phyloP scores from a whole-genome alignment of 2,113 vertebrate genomes.

The Scopus umbretta region DNA sequence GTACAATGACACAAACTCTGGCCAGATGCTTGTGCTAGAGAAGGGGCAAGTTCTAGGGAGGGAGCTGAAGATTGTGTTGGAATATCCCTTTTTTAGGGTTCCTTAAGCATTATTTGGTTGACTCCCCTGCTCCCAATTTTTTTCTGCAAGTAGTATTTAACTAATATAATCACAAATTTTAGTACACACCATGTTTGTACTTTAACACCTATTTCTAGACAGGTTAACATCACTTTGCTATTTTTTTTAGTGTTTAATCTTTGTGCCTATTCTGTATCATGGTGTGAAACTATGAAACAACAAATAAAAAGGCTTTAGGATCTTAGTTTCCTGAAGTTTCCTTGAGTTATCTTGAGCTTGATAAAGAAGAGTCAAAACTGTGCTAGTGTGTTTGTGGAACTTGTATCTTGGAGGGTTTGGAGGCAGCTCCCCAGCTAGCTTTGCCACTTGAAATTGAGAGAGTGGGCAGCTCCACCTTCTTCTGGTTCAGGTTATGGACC shows the following conservation, averaged over 20 bases:
- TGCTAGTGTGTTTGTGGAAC: not conserved
- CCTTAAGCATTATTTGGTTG: not conserved
- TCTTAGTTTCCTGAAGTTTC: not conserved
- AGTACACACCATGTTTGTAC: not conserved
- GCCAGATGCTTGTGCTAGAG: not conserved
- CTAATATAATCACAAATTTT: not conserved
- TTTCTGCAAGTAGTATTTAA: not conserved
- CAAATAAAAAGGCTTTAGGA: not conserved
- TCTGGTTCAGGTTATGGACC: not conserved
- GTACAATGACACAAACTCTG: not conserved
- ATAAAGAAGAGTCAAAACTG: not conserved
- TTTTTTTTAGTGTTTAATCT: not conserved
- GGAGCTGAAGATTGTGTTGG: not conserved
- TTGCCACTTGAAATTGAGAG: not conserved
- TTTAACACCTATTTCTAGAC: not conserved
- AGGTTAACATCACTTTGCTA: not conserved
- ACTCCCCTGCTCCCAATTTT: rapidly evolving
- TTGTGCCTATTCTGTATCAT: not conserved
- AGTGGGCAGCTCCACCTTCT: not conserved
- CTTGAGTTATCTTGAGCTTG: not conserved
- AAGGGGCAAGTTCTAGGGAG: not conserved
- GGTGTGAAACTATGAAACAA: not conserved
- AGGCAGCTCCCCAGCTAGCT: not conserved
- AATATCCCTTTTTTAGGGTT: not conserved
- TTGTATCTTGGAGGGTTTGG: not conserved